phyloP scores from a whole-genome alignment of 64 coral and sea anemone species.

The Acropora yongei region DNA sequence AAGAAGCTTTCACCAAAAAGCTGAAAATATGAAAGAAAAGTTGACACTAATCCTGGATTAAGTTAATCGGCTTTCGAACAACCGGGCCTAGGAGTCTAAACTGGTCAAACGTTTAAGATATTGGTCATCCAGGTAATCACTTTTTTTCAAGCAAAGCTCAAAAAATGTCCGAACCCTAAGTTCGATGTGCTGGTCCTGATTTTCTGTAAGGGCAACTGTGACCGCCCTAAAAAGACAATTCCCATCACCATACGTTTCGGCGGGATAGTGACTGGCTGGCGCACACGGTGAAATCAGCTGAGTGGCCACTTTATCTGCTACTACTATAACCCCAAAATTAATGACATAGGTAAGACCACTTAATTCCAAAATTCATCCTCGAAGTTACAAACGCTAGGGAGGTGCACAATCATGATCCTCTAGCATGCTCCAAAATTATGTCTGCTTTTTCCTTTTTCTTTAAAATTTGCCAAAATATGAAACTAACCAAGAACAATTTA shows the following conservation, averaged over 20 bases:
- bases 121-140: constrained; percentile 47
- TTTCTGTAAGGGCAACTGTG: constrained; percentile 56
- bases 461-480: constrained; percentile 21
- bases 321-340: constrained; percentile 4
- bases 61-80: constrained; percentile 2
- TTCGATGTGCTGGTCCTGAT: constrained; percentile 65
- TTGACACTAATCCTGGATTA: too few species aligned
- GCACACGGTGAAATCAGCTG: constrained; percentile 21
- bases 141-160: constrained; percentile 68
- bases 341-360: constrained; percentile 20
- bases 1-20: too few species aligned
- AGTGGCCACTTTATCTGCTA: constrained; percentile 32
- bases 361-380: neutral
- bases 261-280: constrained; percentile 41
- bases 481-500: constrained; percentile 16
- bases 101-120: constrained; percentile 66
- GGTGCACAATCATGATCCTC: neutral
- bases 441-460: constrained; percentile 15
- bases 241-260: constrained; percentile 54
- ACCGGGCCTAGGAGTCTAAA: constrained; percentile 22
- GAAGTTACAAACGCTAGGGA: constrained; percentile 18
- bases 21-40: too few species aligned
- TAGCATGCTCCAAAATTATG: constrained; percentile 24
- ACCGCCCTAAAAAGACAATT: constrained; percentile 72
- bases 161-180: constrained; percentile 66